Evolutionary conservation across 2,113 vertebrate species (phyloP).

Genomic region (Sarotherodon lohbergeri): DNA sequence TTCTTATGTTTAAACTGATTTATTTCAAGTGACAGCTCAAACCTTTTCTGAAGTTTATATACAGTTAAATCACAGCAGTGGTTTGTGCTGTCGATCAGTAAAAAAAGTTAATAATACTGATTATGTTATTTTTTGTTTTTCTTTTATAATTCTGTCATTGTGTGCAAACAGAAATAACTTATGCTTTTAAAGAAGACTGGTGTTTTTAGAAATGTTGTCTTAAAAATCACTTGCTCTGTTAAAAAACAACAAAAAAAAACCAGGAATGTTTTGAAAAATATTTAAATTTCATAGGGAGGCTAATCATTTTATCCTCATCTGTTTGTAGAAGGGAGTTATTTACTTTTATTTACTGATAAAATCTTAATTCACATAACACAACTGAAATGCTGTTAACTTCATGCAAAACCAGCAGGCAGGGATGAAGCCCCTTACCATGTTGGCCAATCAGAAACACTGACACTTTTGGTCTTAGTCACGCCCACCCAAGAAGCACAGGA

Average conservation of each 20-base stretch:
- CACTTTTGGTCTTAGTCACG: neutral
- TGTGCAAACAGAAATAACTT: neutral
- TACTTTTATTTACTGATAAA: neutral
- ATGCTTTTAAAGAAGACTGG: neutral
- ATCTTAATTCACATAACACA: accelerated
- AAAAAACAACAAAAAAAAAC: neutral
- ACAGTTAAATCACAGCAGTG: neutral
- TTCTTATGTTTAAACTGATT: neutral
- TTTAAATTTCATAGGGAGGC: neutral
- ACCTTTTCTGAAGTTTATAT: neutral
- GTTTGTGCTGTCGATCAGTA: neutral
- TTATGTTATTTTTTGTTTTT: neutral
- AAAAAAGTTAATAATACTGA: neutral
- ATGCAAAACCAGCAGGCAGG: neutral
- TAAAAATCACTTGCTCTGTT: neutral
- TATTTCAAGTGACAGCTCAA: neutral
- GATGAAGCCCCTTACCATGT: neutral
- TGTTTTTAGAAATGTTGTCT: neutral
- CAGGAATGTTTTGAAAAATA: neutral
- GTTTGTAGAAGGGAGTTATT: neutral
- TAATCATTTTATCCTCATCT: neutral
- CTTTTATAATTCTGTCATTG: neutral
- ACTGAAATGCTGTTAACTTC: neutral
- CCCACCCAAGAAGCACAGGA: neutral
- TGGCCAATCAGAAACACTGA: neutral